These are phyloP conservation scores for Melieria omissa DNA, from an alignment of 2,888 invertebrate genomes.

Conservation along the genomic window DNA sequence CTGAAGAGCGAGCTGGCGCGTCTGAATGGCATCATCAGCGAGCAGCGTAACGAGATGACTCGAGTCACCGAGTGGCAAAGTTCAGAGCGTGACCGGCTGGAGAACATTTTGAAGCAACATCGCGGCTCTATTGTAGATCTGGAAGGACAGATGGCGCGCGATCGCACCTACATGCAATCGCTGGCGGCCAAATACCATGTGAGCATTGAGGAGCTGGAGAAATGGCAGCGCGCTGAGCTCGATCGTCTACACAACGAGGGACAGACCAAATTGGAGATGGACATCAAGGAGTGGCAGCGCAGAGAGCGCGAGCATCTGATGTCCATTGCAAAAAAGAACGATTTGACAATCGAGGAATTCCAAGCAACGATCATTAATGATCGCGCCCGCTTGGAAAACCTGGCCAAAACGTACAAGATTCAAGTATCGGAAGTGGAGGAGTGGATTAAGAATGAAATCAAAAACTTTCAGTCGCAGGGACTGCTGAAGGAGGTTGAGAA, in stretches of 20 bases:
- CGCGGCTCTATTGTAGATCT: slow-evolving; percentile 59
- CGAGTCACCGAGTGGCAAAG: slow-evolving; percentile 62
- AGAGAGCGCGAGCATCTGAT: slow-evolving; percentile 57
- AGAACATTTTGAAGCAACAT: slow-evolving; percentile 57
- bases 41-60: slow-evolving; percentile 60
- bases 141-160: slow-evolving; percentile 56
- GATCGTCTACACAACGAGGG: slow-evolving; percentile 57
- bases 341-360: slow-evolving; percentile 63
- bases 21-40: slow-evolving; percentile 56
- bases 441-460: slow-evolving; percentile 61
- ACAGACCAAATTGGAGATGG: slow-evolving; percentile 49
- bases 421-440: slow-evolving; percentile 62
- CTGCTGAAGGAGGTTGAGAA: slow-evolving; percentile 60
- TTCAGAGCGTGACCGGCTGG: slow-evolving; percentile 60
- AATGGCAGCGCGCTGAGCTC: slow-evolving; percentile 62
- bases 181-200: slow-evolving; percentile 62
- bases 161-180: slow-evolving; percentile 57
- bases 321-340: slow-evolving; percentile 57
- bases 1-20: slow-evolving; percentile 59
- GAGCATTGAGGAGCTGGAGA: slow-evolving; percentile 61
- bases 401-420: slow-evolving; percentile 60
- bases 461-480: slow-evolving; percentile 59
- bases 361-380: slow-evolving; percentile 59
- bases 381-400: slow-evolving; percentile 56
- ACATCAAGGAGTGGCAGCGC: slow-evolving; percentile 61